Percentiles rank a stretch among this genome's conserved stretches.
phyloP scores from a whole-genome alignment of 2,888 invertebrate genomes.

The Tenthredo notha region DNA sequence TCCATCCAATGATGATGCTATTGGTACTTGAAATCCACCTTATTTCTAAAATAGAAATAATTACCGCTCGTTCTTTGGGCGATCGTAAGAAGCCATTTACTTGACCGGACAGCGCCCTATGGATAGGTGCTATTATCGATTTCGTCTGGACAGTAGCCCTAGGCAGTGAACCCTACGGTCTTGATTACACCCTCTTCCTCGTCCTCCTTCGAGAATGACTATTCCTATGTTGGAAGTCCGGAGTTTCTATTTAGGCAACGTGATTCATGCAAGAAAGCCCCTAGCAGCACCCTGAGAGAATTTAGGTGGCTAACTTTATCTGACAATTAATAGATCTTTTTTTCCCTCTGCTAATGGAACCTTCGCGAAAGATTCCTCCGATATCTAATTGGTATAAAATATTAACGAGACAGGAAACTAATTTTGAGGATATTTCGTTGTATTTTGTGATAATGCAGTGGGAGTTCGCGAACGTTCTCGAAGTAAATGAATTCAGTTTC shows the following conservation, averaged over 20 bases:
- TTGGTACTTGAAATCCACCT: not conserved
- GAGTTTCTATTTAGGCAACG: slow-evolving; percentile 29
- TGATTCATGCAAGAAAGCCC: slow-evolving; percentile 39
- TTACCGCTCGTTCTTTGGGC: slow-evolving; percentile 6
- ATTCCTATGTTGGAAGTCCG: slow-evolving; percentile 19
- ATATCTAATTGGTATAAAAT: not conserved
- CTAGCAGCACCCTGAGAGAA: not conserved
- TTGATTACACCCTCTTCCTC: slow-evolving; percentile 49
- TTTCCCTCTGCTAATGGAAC: not conserved
- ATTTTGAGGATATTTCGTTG: not conserved
- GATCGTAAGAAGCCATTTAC: slow-evolving; percentile 51
- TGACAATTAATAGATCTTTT: slow-evolving; percentile 3
- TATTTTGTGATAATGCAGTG: not conserved
- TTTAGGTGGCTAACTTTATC: not conserved
- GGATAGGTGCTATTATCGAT: slow-evolving; percentile 65
- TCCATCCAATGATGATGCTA: not conserved
- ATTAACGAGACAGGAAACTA: not conserved
- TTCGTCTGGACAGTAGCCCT: slow-evolving; percentile 63
- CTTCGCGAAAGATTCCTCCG: not conserved
- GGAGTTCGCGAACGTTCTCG: not conserved
- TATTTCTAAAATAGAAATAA: not conserved
- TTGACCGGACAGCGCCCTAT: slow-evolving; percentile 22
- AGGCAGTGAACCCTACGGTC: slow-evolving; percentile 42
- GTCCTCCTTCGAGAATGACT: not conserved
- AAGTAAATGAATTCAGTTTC: slow-evolving; percentile 30